Conservation (phyloP, 2,113 vertebrate species). For the Elephas maximus region DNA sequence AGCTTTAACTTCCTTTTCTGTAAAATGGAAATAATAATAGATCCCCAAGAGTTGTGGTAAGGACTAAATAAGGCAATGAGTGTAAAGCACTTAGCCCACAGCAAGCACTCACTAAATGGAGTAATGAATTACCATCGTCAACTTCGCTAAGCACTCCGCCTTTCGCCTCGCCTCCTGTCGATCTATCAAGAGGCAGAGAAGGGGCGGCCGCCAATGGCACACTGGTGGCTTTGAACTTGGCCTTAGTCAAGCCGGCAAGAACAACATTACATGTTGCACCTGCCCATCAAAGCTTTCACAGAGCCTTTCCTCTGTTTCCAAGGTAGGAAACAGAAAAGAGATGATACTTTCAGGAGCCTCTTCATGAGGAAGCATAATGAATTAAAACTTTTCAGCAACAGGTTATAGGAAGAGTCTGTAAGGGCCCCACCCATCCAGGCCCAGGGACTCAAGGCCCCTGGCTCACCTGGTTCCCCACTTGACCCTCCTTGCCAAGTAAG, state of each 20-base stretch:
- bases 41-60: background rate
- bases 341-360: constrained; percentile 66
- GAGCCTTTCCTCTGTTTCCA: background rate
- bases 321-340: constrained; percentile 37
- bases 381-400: constrained; percentile 42
- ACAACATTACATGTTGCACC: too few species aligned
- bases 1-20: constrained; percentile 9
- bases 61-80: background rate
- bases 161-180: background rate
- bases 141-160: background rate
- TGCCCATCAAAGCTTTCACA: background rate
- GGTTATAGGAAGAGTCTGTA: background rate
- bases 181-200: background rate
- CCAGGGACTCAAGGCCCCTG: background rate
- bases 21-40: background rate
- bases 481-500: constrained; percentile 66
- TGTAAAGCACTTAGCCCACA: background rate
- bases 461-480: constrained; percentile 64
- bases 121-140: background rate
- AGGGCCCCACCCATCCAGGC: background rate
- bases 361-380: background rate
- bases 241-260: background rate
- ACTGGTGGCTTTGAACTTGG: background rate
- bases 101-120: background rate
- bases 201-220: background rate